Evolutionary conservation across 2,797 vertebrate species (phyloP).

Genomic region (Moxostoma hubbsi): DNA sequence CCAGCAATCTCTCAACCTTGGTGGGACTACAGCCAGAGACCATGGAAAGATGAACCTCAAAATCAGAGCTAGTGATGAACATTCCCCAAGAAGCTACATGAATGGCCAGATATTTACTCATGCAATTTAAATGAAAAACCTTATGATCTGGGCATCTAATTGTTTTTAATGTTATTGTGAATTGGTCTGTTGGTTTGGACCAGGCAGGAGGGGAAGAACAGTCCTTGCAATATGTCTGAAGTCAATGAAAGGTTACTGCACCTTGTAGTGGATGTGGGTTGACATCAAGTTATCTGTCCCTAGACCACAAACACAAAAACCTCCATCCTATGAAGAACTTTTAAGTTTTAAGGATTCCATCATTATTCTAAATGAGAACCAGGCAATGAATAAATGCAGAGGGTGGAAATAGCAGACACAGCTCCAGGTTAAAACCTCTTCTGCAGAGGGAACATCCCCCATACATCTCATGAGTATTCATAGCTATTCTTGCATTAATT

Average conservation of each 20-base stretch:
- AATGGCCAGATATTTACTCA: not conserved
- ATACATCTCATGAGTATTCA: too few relatives aligned
- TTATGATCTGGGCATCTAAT: not conserved
- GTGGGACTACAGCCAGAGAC: conserved; percentile 38
- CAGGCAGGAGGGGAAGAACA: too few relatives aligned
- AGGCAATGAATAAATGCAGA: conserved; percentile 41
- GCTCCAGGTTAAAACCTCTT: conserved; percentile 31
- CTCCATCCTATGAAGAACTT: conserved; percentile 5
- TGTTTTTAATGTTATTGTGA: not conserved
- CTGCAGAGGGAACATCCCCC: conserved; percentile 21
- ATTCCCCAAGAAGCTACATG: not conserved
- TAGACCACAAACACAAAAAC: not conserved
- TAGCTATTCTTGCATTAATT: too few relatives aligned
- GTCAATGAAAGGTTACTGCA: not conserved
- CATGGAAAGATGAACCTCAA: conserved; percentile 26
- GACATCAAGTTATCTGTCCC: conserved; percentile 14
- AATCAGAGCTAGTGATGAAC: conserved; percentile 11
- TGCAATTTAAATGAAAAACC: not conserved
- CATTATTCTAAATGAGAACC: conserved; percentile 59
- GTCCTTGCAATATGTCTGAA: not conserved
- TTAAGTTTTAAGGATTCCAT: conserved; percentile 46
- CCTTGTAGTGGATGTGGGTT: not conserved
- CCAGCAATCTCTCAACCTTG: conserved; percentile 34
- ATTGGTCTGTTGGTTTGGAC: not conserved
- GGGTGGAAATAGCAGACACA: conserved; percentile 23